Evolutionary conservation across 2,888 invertebrate species (phyloP).

Genomic region (Pheosia tremula): DNA sequence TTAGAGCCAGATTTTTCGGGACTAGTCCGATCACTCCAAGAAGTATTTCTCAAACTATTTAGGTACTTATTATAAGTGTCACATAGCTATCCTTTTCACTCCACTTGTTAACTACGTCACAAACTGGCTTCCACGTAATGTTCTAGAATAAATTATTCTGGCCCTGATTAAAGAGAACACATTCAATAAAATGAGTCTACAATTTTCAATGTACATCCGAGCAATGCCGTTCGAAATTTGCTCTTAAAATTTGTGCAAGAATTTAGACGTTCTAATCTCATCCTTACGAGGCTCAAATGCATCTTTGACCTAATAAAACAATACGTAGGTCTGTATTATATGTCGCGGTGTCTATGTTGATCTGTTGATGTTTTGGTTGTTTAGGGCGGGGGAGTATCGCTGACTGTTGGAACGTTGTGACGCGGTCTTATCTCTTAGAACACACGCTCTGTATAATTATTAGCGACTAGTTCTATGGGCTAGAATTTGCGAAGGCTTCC

Average conservation of each 20-base stretch:
- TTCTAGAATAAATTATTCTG: constrained; percentile 43
- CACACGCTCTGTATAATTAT: constrained; percentile 81
- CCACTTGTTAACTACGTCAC: neutral
- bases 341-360: neutral
- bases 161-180: constrained; percentile 56
- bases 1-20: too few relatives aligned
- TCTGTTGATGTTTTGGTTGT: neutral
- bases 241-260: constrained; percentile 77
- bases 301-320: constrained; percentile 9
- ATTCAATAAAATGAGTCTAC: constrained; percentile 65
- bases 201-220: constrained; percentile 66
- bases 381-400: neutral
- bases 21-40: too few relatives aligned
- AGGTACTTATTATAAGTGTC: too few relatives aligned
- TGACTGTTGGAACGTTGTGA: constrained; percentile 45
- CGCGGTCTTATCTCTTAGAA: constrained; percentile 71
- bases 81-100: too few relatives aligned
- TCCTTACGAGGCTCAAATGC: constrained; percentile 15
- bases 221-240: constrained; percentile 56
- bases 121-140: neutral
- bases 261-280: constrained; percentile 79
- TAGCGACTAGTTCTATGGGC: constrained; percentile 61
- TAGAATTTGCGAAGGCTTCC: constrained; percentile 47
- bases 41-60: too few relatives aligned
- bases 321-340: neutral